Conservation (phyloP, 2,113 vertebrate species). For the Oryzias woworae region DNA sequence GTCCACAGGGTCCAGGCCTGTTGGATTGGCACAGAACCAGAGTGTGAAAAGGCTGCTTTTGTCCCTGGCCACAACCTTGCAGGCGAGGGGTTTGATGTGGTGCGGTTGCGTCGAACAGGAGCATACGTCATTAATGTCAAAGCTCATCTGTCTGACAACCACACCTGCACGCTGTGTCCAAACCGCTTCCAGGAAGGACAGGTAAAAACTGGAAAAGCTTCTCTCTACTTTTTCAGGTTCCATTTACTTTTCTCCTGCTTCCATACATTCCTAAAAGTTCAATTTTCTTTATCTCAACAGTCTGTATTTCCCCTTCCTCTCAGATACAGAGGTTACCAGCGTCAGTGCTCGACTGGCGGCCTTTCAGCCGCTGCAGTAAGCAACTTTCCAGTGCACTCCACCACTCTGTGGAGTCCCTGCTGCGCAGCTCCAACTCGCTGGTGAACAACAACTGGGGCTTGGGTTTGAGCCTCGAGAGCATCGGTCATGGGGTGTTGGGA, state of each 20-base stretch:
- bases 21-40: constrained; percentile 43
- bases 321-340: constrained; percentile 73
- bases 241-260: not conserved
- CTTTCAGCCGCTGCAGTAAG: constrained; percentile 72
- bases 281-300: not conserved
- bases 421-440: constrained; percentile 70
- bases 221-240: not conserved
- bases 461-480: constrained; percentile 59
- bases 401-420: constrained; percentile 75
- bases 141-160: constrained; percentile 62
- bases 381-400: constrained; percentile 74
- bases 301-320: constrained; percentile 3
- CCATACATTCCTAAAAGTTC: not conserved
- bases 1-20: constrained; percentile 46
- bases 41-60: constrained; percentile 74
- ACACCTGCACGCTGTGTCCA: constrained; percentile 74
- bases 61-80: constrained; percentile 80
- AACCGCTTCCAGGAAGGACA: constrained; percentile 72
- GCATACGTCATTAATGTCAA: constrained; percentile 80
- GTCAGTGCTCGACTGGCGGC: constrained; percentile 75
- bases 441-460: constrained; percentile 74
- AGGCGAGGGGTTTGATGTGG: constrained; percentile 81
- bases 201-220: constrained; percentile 30
- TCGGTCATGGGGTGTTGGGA: constrained; percentile 63
- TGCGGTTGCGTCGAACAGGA: constrained; percentile 74